Evolutionary conservation across 2,113 vertebrate genomes (phyloP).

Genomic region (Sturnus vulgaris): DNA sequence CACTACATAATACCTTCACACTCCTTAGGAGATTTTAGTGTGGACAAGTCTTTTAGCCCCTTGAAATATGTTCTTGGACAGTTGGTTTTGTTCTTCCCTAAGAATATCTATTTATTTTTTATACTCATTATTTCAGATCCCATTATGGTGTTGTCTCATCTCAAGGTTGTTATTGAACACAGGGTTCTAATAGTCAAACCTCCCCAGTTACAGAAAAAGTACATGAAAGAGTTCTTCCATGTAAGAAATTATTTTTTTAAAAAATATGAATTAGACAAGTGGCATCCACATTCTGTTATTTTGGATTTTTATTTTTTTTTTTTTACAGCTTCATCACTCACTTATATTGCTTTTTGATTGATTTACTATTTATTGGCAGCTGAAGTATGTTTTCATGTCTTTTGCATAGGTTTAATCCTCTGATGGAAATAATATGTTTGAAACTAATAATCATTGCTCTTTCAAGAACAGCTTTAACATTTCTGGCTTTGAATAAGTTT

Average conservation of each 20-base stretch:
- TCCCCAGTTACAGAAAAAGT: background rate
- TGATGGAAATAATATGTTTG: conserved; percentile 35
- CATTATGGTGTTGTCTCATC: background rate
- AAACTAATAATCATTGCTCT: conserved; percentile 37
- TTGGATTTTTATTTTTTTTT: background rate
- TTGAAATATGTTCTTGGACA: background rate
- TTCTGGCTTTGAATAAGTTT: background rate
- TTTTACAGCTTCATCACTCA: background rate
- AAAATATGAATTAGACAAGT: background rate
- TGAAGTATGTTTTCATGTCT: conserved; percentile 19
- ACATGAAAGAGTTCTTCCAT: background rate
- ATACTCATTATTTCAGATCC: background rate
- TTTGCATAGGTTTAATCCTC: conserved; percentile 43
- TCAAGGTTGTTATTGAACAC: background rate
- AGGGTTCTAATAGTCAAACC: background rate
- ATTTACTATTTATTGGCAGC: conserved; percentile 37
- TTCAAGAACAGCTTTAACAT: conserved; percentile 1
- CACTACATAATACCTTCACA: background rate
- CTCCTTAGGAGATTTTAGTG: background rate
- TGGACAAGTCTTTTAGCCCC: background rate
- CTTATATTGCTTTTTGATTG: conserved; percentile 34
- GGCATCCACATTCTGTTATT: background rate
- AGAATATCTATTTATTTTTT: background rate
- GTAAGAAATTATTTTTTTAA: background rate
- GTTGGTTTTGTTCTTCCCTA: background rate